Evolutionary conservation across 1,140 invertebrate genomes (phyloP).

Genomic region (Neelides sp.): DNA sequence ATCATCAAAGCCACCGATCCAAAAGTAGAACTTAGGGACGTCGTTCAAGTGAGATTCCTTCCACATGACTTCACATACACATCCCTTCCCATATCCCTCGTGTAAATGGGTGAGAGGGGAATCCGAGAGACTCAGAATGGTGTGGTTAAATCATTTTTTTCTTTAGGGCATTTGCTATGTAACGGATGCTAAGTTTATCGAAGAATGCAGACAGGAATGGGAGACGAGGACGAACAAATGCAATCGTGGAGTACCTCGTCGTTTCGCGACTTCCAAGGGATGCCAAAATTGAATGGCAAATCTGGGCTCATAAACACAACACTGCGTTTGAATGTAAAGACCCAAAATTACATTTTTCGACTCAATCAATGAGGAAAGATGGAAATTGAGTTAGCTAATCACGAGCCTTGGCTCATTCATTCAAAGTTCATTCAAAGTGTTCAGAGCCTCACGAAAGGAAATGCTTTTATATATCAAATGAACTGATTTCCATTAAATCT

Average conservation of each 20-base stretch:
- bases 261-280: conserved; percentile 61
- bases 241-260: conserved; percentile 73
- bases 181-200: conserved; percentile 52
- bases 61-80: background rate
- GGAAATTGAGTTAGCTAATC: too few relatives aligned
- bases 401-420: too few relatives aligned
- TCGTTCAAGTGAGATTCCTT: conserved; percentile 30
- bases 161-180: conserved; percentile 65
- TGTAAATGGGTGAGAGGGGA: background rate
- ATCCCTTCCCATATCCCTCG: background rate
- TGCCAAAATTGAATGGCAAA: conserved; percentile 82
- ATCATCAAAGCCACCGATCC: conserved; percentile 35
- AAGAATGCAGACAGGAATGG: conserved; percentile 60
- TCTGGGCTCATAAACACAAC: conserved; percentile 74
- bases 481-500: too few relatives aligned
- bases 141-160: too few relatives aligned
- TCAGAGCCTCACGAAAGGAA: too few relatives aligned
- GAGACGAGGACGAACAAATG: conserved; percentile 71
- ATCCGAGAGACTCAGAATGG: too few relatives aligned
- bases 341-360: too few relatives aligned
- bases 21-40: conserved; percentile 31
- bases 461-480: too few relatives aligned
- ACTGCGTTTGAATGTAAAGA: conserved; percentile 72
- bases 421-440: too few relatives aligned
- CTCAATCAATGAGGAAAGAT: too few relatives aligned